Evolutionary conservation across 2,113 vertebrate genomes (phyloP), one percentile per base, ranked within the genome.

Genomic region (Grammatotria lemairii): DNA sequence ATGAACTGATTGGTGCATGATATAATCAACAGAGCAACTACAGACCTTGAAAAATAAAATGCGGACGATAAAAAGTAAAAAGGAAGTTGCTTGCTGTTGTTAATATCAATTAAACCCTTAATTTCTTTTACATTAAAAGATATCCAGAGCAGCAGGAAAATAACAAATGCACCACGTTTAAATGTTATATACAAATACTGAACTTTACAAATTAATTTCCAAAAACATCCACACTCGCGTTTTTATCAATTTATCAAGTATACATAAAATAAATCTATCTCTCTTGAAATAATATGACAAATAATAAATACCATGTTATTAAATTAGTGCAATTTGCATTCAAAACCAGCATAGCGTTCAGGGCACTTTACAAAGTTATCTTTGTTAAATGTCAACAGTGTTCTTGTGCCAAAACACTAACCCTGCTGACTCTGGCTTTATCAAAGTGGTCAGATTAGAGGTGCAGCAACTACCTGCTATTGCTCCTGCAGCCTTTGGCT

Each of bases 1-100:
- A 40, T 80, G 84, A 90, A 86, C 87, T 91, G 89, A 92, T 89
- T 91, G 54, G 83, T 65, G 35, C 60, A 14, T 88, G 91, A 88
- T 91, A 81, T 88, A 58, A 86, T 79, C 17, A 81, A 42, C 16
- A 33, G 83, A 81, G 10, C 47, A 85, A 60, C 40, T 87, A 78
- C 42, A 53, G 75, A 23, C 7, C 35, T 68, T 12, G 21, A 7
- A 47, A 35, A 58, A 65, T 53, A 8, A 87, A 85, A 78, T 51
- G 83, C n/a, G 16, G 33, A 21, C 26, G 40, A 84, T 82, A 28
- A 54, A 51, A 82, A 60, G 3, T 17, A 14, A 73, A 49, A 57
- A 47, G 7, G 9, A 85, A 54, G 57, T 65, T 53, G 7, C 7
- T 28, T 86, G 5, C 12, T 83, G 16, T 31, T 86, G 9, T 60